Percentiles rank a stretch among this genome's conserved stretches.
phyloP scores from a whole-genome alignment of 2,113 vertebrate genomes.

The Leucoraja erinaceus region DNA sequence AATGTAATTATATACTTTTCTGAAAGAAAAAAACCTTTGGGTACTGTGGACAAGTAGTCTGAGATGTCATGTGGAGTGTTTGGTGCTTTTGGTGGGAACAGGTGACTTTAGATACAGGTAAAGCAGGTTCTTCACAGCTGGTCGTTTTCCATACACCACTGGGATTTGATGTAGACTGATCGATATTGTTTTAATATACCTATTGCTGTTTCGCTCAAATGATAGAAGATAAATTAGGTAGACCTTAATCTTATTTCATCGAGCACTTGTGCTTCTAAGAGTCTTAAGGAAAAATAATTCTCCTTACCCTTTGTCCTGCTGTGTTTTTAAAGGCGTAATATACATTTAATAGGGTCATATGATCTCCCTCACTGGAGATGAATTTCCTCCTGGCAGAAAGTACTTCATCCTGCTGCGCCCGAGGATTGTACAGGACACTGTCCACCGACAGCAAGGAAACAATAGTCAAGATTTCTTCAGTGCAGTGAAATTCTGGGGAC shows the following conservation, averaged over 20 bases:
- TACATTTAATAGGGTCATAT: conserved; percentile 79
- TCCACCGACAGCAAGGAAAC: conserved; percentile 86
- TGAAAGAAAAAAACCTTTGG: background rate
- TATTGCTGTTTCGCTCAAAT: background rate
- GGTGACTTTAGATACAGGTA: background rate
- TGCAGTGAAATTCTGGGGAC: conserved; percentile 79
- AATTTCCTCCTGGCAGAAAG: conserved; percentile 79
- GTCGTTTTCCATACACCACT: background rate
- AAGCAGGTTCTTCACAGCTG: too few species aligned
- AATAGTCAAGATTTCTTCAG: conserved; percentile 85
- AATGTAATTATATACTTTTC: background rate
- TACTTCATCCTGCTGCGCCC: conserved; percentile 75
- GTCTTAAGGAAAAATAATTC: background rate
- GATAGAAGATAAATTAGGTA: background rate
- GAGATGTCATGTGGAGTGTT: background rate
- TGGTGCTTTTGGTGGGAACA: background rate
- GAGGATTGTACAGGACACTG: conserved; percentile 81
- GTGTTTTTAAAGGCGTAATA: conserved; percentile 84
- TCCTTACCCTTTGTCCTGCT: conserved; percentile 69
- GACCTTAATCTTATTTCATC: background rate
- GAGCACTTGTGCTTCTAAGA: too few species aligned
- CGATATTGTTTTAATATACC: background rate
- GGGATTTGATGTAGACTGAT: background rate
- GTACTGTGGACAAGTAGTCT: background rate
- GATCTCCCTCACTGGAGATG: conserved; percentile 83